Conservation (phyloP, 2,888 invertebrate genomes). For the Scrobipalpa costella region DNA sequence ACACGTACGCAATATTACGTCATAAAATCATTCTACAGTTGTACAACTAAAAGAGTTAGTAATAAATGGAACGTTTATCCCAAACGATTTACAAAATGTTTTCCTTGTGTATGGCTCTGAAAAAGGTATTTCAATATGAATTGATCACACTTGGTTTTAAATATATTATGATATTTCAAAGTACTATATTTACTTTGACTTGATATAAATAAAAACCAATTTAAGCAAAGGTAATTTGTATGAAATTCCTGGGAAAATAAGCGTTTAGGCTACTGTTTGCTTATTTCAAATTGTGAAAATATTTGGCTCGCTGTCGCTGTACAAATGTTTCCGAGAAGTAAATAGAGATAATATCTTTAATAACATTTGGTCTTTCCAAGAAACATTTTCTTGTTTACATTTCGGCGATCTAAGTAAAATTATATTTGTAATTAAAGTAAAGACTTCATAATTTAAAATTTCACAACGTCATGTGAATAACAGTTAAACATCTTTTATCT, state of each 20-base stretch:
- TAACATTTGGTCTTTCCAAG: background rate
- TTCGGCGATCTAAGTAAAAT: background rate
- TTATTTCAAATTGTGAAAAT: slow-evolving; percentile 4
- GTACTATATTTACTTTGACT: no score
- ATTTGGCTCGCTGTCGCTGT: background rate
- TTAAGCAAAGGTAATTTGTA: background rate
- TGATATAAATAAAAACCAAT: background rate
- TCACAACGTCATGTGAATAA: background rate
- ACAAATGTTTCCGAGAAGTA: slow-evolving; percentile 7
- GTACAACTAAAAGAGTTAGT: background rate
- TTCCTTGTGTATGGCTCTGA: no score
- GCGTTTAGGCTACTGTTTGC: background rate
- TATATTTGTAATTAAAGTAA: no score
- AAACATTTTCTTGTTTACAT: background rate
- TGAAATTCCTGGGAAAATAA: background rate
- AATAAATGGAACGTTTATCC: no score
- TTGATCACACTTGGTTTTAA: no score
- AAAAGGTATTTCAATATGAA: no score
- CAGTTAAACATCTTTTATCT: no score
- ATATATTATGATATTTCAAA: no score
- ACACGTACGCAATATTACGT: background rate
- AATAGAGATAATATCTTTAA: slow-evolving; percentile 9
- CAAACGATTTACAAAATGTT: no score
- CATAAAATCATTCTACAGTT: background rate
- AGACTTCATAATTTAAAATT: no score